Percentiles rank a stretch among this genome's conserved stretches.
phyloP scores from a whole-genome alignment of 2,113 vertebrate species.

The Stigmatopora nigra region DNA sequence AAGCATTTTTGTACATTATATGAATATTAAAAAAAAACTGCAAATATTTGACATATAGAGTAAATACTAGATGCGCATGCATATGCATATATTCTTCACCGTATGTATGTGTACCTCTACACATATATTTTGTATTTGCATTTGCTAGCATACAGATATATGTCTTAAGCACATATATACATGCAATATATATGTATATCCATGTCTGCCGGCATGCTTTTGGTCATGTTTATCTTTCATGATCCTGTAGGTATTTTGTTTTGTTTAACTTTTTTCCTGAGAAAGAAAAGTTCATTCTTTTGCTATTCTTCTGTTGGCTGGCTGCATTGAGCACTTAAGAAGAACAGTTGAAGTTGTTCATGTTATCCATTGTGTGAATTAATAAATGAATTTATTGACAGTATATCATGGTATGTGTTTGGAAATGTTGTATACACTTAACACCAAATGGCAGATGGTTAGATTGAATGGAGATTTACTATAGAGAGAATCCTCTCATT shows the following conservation, averaged over 20 bases:
- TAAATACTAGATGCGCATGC: conserved; percentile 75
- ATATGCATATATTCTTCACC: conserved; percentile 76
- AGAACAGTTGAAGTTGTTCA: conserved; percentile 97
- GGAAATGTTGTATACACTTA: conserved; percentile 7
- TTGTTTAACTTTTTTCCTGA: conserved; percentile 70
- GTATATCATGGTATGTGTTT: conserved; percentile 38
- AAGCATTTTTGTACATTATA: conserved; percentile 99
- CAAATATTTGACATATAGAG: conserved; percentile 80
- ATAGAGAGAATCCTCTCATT: conserved; percentile 54
- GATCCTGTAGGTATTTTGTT: conserved; percentile 92
- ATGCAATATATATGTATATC: conserved; percentile 77
- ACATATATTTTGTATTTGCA: conserved; percentile 73
- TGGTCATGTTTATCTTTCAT: conserved; percentile 95
- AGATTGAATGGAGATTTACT: conserved; percentile 30
- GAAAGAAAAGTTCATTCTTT: conserved; percentile 96
- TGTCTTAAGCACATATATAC: conserved; percentile 75
- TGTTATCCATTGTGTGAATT: conserved; percentile 99
- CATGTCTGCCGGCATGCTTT: conserved; percentile 91
- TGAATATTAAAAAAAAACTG: conserved; percentile 75
- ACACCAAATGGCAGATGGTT: conserved; percentile 27
- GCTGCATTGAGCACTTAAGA: conserved; percentile 97
- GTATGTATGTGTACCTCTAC: conserved; percentile 72
- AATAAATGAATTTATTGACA: conserved; percentile 82
- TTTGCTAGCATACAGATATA: conserved; percentile 70
- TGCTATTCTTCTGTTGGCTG: conserved; percentile 91